A percentile compares a stretch with the other conserved stretches of the same genome.
Evolutionary conservation across 1,140 invertebrate genomes (phyloP).

Genomic region (Sinella curviseta): DNA sequence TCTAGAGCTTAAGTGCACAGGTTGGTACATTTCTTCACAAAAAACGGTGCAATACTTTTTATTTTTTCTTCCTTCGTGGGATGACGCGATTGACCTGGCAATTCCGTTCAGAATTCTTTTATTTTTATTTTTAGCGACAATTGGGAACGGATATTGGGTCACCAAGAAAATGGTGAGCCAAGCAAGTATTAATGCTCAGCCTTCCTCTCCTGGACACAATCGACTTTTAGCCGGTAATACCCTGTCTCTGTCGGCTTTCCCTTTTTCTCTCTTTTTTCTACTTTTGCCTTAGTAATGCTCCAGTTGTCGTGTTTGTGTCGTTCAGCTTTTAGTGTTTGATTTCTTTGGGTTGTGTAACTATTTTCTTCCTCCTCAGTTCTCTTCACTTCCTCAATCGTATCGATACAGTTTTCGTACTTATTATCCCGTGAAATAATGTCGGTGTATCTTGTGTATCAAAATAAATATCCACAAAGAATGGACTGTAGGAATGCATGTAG

Average conservation of each 20-base stretch:
- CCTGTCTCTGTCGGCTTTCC: neutral
- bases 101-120: neutral
- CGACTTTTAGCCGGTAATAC: constrained; percentile 27
- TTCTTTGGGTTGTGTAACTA: neutral
- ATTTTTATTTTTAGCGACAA: constrained; percentile 15
- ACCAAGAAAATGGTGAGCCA: constrained; percentile 10
- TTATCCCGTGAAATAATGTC: no score
- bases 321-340: constrained; percentile 4
- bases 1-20: constrained; percentile 22
- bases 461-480: neutral
- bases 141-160: constrained; percentile 30
- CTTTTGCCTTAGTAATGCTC: neutral
- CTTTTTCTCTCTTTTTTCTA: neutral
- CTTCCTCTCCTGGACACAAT: constrained; percentile 25
- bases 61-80: neutral
- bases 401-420: neutral
- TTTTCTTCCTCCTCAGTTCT: neutral
- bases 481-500: neutral
- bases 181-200: constrained; percentile 26
- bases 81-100: neutral
- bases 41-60: neutral
- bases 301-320: neutral
- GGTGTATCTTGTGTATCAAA: no score
- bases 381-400: neutral
- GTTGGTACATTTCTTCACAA: no score